Conservation (phyloP, 2,888 invertebrate species). For the Thalpophila matura region DNA sequence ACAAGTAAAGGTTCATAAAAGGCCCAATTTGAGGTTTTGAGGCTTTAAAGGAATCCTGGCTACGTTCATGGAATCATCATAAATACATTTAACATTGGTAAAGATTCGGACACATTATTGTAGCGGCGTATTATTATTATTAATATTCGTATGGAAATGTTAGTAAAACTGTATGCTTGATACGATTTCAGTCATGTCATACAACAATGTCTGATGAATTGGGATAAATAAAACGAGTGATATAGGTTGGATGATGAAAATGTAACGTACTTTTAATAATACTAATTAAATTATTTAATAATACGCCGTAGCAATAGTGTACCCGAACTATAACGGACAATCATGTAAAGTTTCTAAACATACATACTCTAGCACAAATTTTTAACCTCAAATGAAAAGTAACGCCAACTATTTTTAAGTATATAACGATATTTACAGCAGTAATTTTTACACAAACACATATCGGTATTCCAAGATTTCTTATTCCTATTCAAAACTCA, state of each 20-base stretch:
- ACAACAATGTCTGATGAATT: neutral
- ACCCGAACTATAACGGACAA: constrained; percentile 1
- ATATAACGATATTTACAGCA: constrained; percentile 51
- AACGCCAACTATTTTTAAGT: constrained; percentile 61
- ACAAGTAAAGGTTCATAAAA: neutral
- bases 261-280: neutral
- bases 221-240: neutral
- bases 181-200: neutral
- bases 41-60: constrained; percentile 12
- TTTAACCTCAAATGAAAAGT: constrained; percentile 40
- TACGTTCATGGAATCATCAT: constrained; percentile 20
- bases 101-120: constrained; percentile 15
- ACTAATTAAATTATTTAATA: constrained; percentile 1
- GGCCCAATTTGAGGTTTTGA: neutral
- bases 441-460: constrained; percentile 55
- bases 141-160: constrained; percentile 24
- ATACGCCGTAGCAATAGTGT: constrained; percentile 16
- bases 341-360: constrained; percentile 7
- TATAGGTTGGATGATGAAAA: neutral
- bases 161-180: neutral
- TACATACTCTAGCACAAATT: constrained; percentile 16
- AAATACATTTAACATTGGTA: constrained; percentile 14
- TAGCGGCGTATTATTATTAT: constrained; percentile 41
- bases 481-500: constrained; percentile 40
- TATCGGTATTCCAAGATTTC: constrained; percentile 48